Evolutionary conservation across 2,797 vertebrate species (phyloP).

Genomic region (Enteromius afrohamiltoni): DNA sequence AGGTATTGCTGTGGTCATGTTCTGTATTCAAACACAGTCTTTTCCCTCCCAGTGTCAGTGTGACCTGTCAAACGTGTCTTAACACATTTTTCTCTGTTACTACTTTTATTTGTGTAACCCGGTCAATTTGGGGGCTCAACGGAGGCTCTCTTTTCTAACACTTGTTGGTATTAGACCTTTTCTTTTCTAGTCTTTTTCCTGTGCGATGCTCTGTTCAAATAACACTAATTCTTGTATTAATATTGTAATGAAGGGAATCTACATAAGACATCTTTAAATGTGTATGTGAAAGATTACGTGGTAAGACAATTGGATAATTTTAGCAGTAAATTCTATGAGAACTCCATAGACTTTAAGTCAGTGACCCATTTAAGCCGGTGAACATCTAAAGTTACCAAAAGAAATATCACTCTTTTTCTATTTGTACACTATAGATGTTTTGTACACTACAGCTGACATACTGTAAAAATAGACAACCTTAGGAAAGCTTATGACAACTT

Average conservation of each 20-base stretch:
- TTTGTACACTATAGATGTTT: background rate
- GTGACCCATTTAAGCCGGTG: background rate
- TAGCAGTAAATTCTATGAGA: background rate
- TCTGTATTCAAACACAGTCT: slow-evolving; percentile 32
- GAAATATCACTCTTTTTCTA: background rate
- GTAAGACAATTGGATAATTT: background rate
- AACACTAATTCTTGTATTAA: slow-evolving; percentile 55
- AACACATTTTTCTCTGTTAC: slow-evolving; percentile 43
- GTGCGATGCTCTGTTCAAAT: slow-evolving; percentile 47
- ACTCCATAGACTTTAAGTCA: background rate
- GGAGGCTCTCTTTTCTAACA: slow-evolving; percentile 61
- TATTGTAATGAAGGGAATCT: slow-evolving; percentile 47
- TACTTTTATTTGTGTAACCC: slow-evolving; percentile 5
- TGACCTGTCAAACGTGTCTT: slow-evolving; percentile 40
- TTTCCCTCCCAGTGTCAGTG: slow-evolving; percentile 28
- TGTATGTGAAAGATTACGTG: background rate
- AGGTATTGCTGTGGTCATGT: slow-evolving; percentile 60
- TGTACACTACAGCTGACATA: background rate
- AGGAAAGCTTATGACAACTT: background rate
- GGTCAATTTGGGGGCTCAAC: slow-evolving; percentile 3
- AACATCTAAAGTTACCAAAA: background rate
- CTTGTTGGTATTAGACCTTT: slow-evolving; percentile 49
- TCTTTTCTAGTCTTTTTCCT: background rate
- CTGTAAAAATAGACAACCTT: background rate
- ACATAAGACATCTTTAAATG: slow-evolving; percentile 51